Base-by-base conservation (phyloP, 2,113 vertebrate genomes). In the Laticauda colubrina region DNA sequence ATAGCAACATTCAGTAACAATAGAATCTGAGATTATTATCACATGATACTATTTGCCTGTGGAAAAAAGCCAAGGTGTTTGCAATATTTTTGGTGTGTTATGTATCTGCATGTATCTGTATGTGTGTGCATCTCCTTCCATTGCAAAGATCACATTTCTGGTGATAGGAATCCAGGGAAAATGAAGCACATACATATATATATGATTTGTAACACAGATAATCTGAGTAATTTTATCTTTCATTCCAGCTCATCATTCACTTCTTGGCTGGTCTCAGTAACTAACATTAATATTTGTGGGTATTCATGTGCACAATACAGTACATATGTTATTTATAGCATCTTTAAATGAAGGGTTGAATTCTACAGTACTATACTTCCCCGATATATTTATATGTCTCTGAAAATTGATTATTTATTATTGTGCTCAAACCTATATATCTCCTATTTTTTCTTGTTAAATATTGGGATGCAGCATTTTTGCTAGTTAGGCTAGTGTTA, bases 251-350 rank as follows among this genome's bases (percentile, higher is more conserved):
- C 57, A 89, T 91, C 0, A 88, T 61, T 94, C 89, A 95, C 93
- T 94, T 91, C 90, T 90, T 93, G 59, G n/a, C 93, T 94, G 89
- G 91, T 51, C 85, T 88, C 85, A 95, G 64, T 43, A 91, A 59
- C 45, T 95, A 91, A 94, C 1, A 14, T 21, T 23, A 89, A 21
- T 89, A 90, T 92, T 94, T 95, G 88, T 87, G 93, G 61, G 51
- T 53, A 94, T 95, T 59, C 93, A 96, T 95, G 94, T 96, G 93
- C 94, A 93, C 88, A 89, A 95, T 94, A 93, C 1, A 10, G 24
- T 26, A 61, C 20, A 94, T 94, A 94, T 85, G 54, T 95, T 91
- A 96, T 97, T 96, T 96, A 95, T 94, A 96, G 95, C 64, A 87
- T 45, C 90, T 95, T 90, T 90, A 94, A 93, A 91, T 64, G 89